Base-by-base conservation (phyloP, 2,888 invertebrate species). In the Drosophila picticornis region DNA sequence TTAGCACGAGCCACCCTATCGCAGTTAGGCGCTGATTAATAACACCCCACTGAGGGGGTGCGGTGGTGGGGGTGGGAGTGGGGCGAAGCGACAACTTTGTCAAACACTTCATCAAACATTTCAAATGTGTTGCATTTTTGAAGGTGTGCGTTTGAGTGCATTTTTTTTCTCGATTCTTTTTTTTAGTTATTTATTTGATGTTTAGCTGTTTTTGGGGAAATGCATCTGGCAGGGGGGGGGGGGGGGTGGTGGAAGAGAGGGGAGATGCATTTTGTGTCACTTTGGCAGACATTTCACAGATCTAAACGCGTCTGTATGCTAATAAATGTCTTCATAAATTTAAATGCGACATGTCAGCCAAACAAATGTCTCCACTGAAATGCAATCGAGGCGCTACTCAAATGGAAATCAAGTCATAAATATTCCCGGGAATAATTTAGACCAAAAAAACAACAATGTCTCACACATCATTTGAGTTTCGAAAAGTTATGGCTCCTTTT, bases 311-410 rank as follows among this genome's bases (percentile, higher is more conserved):
- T 82, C 72, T 72, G 70, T 66, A 67, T 88, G 90, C 85, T 81
- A 87, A 91, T 92, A 91, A 91, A 92, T 84, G 92, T 91, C 91
- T 77, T 73, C 90, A 91, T 92, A 91, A 91, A 91, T 91, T 87
- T 77, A 22, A 66, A 63, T 19, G 61, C 73, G 72, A 78, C 82
- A 88, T 83, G 69, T 78, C 81, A 75, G 58, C 55, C 69, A 74
- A 84, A 76, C 64, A 77, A 52, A 72, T 57, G 63, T 75, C 50
- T 56, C 22, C 38, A 31, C 50, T 43, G 46, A 76, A 29, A 38
- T 56, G 40, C 61, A 65, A 58, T 71, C 51, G 51, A 66, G 70
- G 77, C 71, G 65, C 53, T 57, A 51, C 75, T 72, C 65, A 72
- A 38, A 38, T 48, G 32, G 51, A 65, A 77, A 78, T 74, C 74